Conservation (phyloP, 1,140 invertebrate genomes). For the Bombus ignitus region DNA sequence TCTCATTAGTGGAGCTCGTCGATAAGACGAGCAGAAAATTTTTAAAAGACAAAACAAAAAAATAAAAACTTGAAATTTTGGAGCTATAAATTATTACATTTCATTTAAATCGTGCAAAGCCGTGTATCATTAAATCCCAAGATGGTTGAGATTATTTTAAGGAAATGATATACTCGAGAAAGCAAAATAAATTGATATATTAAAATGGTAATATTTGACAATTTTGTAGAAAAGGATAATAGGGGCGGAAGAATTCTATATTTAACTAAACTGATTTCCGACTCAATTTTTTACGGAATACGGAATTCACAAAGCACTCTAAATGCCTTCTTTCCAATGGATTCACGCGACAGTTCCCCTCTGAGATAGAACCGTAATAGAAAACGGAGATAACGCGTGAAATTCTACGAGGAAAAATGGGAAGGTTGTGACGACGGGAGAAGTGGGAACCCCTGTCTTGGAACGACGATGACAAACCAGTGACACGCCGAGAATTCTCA, state of each 20-base stretch:
- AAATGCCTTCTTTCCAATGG: background rate
- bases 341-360: background rate
- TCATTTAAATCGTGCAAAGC: background rate
- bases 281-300: background rate
- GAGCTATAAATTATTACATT: background rate
- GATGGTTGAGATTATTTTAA: no score
- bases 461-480: background rate
- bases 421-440: background rate
- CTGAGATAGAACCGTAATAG: background rate
- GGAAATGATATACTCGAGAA: rapidly evolving
- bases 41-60: no score
- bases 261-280: background rate
- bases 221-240: background rate
- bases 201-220: background rate
- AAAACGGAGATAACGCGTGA: background rate
- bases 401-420: background rate
- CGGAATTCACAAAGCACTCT: background rate
- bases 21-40: no score
- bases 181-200: no score
- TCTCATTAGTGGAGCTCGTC: no score
- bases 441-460: constrained; percentile 5
- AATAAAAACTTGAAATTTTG: background rate
- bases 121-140: no score
- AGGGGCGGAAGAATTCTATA: background rate
- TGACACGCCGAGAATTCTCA: background rate